A percentile compares a stretch with the other conserved stretches of the same genome.
Conservation (phyloP, 1,140 invertebrate genomes). For the Macrocentrus cingulum region DNA sequence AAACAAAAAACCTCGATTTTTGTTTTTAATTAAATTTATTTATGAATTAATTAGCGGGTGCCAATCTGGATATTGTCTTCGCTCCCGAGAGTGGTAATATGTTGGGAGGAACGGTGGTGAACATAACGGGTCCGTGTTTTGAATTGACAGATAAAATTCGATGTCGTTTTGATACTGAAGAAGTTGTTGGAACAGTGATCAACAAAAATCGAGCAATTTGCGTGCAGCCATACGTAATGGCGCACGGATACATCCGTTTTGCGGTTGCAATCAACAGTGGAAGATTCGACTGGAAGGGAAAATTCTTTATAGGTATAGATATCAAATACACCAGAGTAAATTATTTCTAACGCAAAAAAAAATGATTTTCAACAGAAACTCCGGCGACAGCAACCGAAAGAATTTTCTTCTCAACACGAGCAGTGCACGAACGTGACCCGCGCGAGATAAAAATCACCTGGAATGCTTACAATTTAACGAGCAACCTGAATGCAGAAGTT, state of each 20-base stretch:
- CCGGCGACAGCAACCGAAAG: constrained; percentile 80
- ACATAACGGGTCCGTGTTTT: constrained; percentile 93
- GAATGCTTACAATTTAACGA: constrained; percentile 83
- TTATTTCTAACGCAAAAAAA: constrained; percentile 3
- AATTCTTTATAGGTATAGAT: constrained; percentile 83
- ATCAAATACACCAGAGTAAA: background rate
- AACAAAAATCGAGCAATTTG: constrained; percentile 84
- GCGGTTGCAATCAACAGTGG: constrained; percentile 83
- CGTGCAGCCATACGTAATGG: constrained; percentile 84
- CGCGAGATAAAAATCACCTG: constrained; percentile 76
- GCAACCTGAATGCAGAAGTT: constrained; percentile 72
- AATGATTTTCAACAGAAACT: constrained; percentile 68
- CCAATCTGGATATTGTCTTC: constrained; percentile 79
- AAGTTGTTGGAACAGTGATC: constrained; percentile 73
- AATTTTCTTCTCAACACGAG: constrained; percentile 77
- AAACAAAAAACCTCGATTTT: too few relatives aligned
- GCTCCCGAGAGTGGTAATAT: constrained; percentile 93
- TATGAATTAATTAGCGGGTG: constrained; percentile 66
- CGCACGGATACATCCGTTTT: constrained; percentile 88
- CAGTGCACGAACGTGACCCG: constrained; percentile 72
- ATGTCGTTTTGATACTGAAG: constrained; percentile 79
- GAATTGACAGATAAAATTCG: constrained; percentile 70
- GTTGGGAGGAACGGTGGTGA: constrained; percentile 91
- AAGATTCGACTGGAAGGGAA: constrained; percentile 86
- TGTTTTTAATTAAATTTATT: too few relatives aligned